A percentile compares a stretch with the other conserved stretches of the same genome.
Evolutionary conservation across 2,888 invertebrate genomes (phyloP).

Genomic region (Campaea margaritaria): DNA sequence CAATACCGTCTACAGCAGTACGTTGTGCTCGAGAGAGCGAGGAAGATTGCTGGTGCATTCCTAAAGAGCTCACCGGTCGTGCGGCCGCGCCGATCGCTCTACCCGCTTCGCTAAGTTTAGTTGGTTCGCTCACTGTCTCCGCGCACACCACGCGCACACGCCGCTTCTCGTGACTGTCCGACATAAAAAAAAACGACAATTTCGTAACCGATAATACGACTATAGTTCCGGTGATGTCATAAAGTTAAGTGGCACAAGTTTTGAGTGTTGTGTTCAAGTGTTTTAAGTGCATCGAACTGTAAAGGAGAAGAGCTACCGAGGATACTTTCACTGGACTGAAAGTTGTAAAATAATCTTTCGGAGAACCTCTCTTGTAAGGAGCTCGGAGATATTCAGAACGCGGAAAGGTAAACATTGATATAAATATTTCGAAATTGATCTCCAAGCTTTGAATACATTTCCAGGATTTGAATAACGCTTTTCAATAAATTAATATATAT

Average conservation of each 20-base stretch:
- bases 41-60: conserved; percentile 84
- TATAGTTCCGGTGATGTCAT: conserved; percentile 62
- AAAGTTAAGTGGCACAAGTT: conserved; percentile 56
- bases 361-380: conserved; percentile 73
- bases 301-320: conserved; percentile 74
- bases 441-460: not conserved
- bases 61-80: conserved; percentile 49
- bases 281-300: conserved; percentile 58
- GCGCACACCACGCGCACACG: conserved; percentile 51
- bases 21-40: conserved; percentile 70
- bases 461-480: no score
- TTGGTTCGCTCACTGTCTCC: conserved; percentile 49
- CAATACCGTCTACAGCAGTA: conserved; percentile 17
- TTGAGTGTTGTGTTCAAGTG: conserved; percentile 41
- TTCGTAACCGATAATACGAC: conserved; percentile 57
- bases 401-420: conserved; percentile 64
- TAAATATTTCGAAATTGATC: not conserved
- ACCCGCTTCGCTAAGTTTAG: conserved; percentile 8
- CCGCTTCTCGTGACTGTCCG: conserved; percentile 57
- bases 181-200: conserved; percentile 56
- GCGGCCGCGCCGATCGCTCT: conserved; percentile 34
- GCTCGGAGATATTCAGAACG: conserved; percentile 49
- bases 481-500: no score
- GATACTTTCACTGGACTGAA: conserved; percentile 85
- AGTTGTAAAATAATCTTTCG: conserved; percentile 81